These are phyloP conservation scores for Enoplosus armatus DNA, from an alignment of 2,797 vertebrate genomes.

Conservation along the genomic window DNA sequence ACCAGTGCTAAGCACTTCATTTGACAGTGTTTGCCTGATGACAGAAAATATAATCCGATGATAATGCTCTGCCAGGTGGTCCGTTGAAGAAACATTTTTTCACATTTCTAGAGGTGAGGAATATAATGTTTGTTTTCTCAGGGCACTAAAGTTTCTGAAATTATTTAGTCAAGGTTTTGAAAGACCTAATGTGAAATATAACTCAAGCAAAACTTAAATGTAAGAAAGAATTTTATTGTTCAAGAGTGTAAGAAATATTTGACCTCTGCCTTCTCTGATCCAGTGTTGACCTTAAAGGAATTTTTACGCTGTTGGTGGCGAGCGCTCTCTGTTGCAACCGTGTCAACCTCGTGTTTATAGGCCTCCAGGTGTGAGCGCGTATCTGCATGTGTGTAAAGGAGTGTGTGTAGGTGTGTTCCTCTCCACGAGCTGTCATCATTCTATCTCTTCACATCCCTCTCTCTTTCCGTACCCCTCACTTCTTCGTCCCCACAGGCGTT, in stretches of 20 bases:
- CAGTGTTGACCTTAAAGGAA: neutral
- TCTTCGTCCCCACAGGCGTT: constrained; percentile 22
- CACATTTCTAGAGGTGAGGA: neutral
- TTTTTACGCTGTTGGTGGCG: constrained; percentile 5
- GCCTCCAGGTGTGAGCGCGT: constrained; percentile 26
- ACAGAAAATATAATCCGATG: neutral
- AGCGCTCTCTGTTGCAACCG: neutral
- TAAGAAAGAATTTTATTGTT: neutral
- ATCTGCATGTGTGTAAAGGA: neutral
- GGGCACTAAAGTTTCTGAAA: neutral
- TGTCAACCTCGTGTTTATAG: neutral
- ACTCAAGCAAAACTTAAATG: neutral
- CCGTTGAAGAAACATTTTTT: neutral
- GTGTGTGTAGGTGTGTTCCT: neutral
- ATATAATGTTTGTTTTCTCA: neutral
- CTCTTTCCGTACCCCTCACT: neutral
- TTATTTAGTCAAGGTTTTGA: neutral
- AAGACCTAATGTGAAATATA: neutral
- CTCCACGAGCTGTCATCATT: constrained; percentile 20
- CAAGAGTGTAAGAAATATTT: neutral
- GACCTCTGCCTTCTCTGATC: neutral
- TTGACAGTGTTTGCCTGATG: neutral
- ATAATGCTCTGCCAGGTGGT: too few relatives aligned
- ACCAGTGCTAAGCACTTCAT: neutral
- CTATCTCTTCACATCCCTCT: constrained; percentile 3